Percentiles rank a stretch among this genome's conserved stretches.
Evolutionary conservation across 2,888 invertebrate genomes (phyloP).

Genomic region (Maniola hyperantus): DNA sequence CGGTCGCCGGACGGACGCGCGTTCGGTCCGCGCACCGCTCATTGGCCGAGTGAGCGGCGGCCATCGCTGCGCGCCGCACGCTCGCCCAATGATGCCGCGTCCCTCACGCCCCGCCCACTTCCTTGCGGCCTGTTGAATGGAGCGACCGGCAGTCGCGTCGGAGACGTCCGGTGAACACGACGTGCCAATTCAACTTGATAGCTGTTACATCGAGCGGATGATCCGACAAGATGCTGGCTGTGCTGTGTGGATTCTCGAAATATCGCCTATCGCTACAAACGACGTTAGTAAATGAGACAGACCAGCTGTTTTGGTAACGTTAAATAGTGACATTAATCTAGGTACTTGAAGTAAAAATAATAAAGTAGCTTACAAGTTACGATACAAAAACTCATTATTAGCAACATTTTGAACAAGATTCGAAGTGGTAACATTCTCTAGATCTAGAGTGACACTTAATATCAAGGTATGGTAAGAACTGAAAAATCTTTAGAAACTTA

Average conservation of each 20-base stretch:
- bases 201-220: slow-evolving; percentile 3
- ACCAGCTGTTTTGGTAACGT: not conserved
- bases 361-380: not conserved
- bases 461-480: not conserved
- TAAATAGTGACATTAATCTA: not conserved
- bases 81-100: slow-evolving; percentile 74
- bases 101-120: slow-evolving; percentile 81
- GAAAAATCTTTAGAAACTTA: not conserved
- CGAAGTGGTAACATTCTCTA: not conserved
- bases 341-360: not conserved
- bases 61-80: slow-evolving; percentile 69
- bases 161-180: slow-evolving; percentile 50
- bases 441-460: not conserved
- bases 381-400: not conserved
- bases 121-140: slow-evolving; percentile 76
- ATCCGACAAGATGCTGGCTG: not conserved
- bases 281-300: not conserved
- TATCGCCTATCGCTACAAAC: not conserved
- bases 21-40: slow-evolving; percentile 76
- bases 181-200: slow-evolving; percentile 41
- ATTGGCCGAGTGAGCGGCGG: slow-evolving; percentile 80
- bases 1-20: slow-evolving; percentile 74
- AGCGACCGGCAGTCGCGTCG: slow-evolving; percentile 70
- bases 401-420: not conserved
- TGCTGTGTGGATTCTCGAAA: slow-evolving; percentile 2